Evolutionary conservation across 1,140 invertebrate species (phyloP).

Genomic region (Lethrus apterus): DNA sequence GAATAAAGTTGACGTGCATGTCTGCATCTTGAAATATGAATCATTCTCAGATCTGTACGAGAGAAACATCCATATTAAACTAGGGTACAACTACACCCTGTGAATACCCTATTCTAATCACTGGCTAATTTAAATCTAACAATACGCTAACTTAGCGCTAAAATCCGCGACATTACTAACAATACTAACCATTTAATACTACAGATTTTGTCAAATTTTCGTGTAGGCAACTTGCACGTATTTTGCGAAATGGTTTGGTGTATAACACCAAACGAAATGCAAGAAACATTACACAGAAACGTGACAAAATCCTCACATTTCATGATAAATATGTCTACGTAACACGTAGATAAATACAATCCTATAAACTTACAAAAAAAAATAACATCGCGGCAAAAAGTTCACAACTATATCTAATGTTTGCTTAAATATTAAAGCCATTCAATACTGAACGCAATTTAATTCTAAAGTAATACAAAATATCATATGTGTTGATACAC

Average conservation of each 20-base stretch:
- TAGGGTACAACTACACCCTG: constrained; percentile 43
- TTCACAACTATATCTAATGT: constrained; percentile 10
- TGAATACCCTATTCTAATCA: constrained; percentile 40
- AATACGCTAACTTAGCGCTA: constrained; percentile 17
- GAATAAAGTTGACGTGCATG: no score
- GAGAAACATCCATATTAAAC: constrained; percentile 33
- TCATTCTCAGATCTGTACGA: constrained; percentile 9
- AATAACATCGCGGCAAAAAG: constrained; percentile 32
- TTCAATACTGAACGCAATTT: constrained; percentile 34
- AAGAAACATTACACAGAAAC: not conserved
- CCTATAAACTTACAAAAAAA: constrained; percentile 36
- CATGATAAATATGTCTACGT: not conserved
- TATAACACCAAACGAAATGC: constrained; percentile 1
- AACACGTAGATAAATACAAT: constrained; percentile 7
- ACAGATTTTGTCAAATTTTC: constrained; percentile 15
- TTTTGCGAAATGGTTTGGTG: no score
- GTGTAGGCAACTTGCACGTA: no score
- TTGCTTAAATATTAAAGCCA: constrained; percentile 32
- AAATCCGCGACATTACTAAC: constrained; percentile 36
- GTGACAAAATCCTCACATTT: constrained; percentile 10
- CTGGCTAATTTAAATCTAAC: constrained; percentile 32
- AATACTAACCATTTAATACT: constrained; percentile 37
- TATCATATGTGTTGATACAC: no score
- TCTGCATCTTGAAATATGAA: constrained; percentile 6
- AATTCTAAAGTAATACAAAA: no score